phyloP scores from a whole-genome alignment of 2,113 vertebrate genomes.

The Zosterops japonicus region DNA sequence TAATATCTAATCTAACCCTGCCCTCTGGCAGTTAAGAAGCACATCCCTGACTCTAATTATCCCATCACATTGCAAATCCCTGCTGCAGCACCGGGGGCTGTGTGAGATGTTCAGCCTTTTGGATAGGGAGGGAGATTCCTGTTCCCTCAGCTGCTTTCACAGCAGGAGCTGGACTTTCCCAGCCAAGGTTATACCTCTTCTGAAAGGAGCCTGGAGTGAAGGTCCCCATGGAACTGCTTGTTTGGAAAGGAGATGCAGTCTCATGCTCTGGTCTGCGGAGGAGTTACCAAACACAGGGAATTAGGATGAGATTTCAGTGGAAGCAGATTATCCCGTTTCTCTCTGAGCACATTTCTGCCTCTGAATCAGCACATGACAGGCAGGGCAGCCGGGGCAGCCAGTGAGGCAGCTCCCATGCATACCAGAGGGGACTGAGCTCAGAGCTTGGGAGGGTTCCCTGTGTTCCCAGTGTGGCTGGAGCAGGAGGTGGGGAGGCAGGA shows the following conservation, averaged over 20 bases:
- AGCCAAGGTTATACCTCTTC: background rate
- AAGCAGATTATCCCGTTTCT: background rate
- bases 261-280: background rate
- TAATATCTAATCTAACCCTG: background rate
- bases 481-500: background rate
- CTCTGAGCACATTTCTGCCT: background rate
- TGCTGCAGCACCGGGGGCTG: background rate
- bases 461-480: background rate
- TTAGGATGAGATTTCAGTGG: slow-evolving; percentile 17
- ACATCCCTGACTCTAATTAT: background rate
- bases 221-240: background rate
- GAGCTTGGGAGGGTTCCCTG: background rate
- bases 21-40: background rate
- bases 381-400: background rate
- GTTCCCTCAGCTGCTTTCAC: background rate
- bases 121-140: background rate
- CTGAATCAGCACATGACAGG: background rate
- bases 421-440: background rate
- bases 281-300: background rate
- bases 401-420: background rate
- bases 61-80: background rate
- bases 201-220: background rate
- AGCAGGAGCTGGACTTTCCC: background rate
- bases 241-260: background rate
- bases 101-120: background rate